Evolutionary conservation across 2,797 vertebrate species (phyloP).

Genomic region (Arctocebus calabarensis): DNA sequence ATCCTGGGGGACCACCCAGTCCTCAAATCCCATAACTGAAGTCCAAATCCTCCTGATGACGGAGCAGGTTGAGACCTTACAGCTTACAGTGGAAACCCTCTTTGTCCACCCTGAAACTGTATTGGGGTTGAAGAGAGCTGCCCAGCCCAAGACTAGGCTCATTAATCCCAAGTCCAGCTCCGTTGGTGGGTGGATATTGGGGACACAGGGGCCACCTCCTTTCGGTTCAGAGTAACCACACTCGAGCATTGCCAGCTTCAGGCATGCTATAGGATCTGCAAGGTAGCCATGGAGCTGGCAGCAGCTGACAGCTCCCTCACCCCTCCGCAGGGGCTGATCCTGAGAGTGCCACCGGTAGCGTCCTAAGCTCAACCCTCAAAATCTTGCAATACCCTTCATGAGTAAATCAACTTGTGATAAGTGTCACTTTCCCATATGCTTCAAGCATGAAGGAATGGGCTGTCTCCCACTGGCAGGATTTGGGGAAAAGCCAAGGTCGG

Average conservation of each 20-base stretch:
- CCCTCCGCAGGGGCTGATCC: neutral
- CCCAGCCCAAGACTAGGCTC: neutral
- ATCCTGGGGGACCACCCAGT: accelerated
- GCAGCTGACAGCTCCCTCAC: neutral
- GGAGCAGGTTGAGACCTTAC: accelerated
- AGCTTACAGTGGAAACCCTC: neutral
- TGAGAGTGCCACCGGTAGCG: accelerated
- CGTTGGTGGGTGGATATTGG: accelerated
- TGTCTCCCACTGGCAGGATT: neutral
- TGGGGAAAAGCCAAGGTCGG: neutral
- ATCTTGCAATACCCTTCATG: neutral
- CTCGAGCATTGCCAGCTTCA: no score
- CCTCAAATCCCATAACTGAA: accelerated
- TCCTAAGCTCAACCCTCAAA: neutral
- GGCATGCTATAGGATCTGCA: accelerated
- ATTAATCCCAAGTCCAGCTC: neutral
- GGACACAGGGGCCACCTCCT: neutral
- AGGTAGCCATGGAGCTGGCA: accelerated
- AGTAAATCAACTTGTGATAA: no score
- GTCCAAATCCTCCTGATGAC: accelerated
- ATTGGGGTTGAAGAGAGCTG: neutral
- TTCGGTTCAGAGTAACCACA: neutral
- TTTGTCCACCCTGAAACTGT: neutral
- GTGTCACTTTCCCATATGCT: accelerated
- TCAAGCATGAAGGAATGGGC: accelerated